These are phyloP conservation scores for Pseudoips prasinana DNA, from an alignment of 2,888 invertebrate species.

Conservation along the genomic window DNA sequence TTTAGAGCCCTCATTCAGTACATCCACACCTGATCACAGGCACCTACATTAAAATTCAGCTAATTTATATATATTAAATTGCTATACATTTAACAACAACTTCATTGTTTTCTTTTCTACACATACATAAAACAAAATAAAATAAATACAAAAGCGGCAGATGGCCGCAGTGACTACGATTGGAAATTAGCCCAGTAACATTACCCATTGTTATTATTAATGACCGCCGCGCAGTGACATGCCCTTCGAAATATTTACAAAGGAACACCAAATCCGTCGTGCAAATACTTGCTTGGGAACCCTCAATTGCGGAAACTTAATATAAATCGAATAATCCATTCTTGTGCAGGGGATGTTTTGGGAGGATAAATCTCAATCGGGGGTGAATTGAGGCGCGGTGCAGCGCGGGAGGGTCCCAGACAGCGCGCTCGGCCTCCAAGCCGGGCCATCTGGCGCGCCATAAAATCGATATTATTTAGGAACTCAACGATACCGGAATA, in stretches of 20 bases:
- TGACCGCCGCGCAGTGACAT: slow-evolving; percentile 55
- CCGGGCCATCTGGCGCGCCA: slow-evolving; percentile 76
- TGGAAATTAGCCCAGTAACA: slow-evolving; percentile 59
- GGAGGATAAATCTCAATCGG: slow-evolving; percentile 78
- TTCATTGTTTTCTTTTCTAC: too few relatives aligned
- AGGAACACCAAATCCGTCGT: slow-evolving; percentile 55
- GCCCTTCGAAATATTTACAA: slow-evolving; percentile 71
- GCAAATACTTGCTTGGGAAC: slow-evolving; percentile 64
- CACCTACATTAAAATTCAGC: too few relatives aligned
- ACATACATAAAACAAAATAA: slow-evolving; percentile 22
- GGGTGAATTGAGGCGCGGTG: slow-evolving; percentile 62
- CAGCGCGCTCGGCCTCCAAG: slow-evolving; percentile 52
- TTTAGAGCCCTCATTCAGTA: too few relatives aligned
- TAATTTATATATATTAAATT: too few relatives aligned
- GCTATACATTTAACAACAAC: too few relatives aligned
- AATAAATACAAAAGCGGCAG: slow-evolving; percentile 48
- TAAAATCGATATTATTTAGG: slow-evolving; percentile 78
- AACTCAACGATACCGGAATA: slow-evolving; percentile 43
- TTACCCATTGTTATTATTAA: slow-evolving; percentile 70
- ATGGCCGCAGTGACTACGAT: slow-evolving; percentile 47
- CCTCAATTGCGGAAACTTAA: slow-evolving; percentile 80
- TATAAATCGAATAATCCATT: slow-evolving; percentile 80
- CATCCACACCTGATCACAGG: too few relatives aligned
- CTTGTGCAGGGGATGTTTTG: slow-evolving; percentile 71
- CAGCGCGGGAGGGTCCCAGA: slow-evolving; percentile 61